A percentile compares a stretch with the other conserved stretches of the same genome.
Conservation (phyloP, 1,140 invertebrate genomes). For the roundworm (Caenorhabditis elegans) region DNA sequence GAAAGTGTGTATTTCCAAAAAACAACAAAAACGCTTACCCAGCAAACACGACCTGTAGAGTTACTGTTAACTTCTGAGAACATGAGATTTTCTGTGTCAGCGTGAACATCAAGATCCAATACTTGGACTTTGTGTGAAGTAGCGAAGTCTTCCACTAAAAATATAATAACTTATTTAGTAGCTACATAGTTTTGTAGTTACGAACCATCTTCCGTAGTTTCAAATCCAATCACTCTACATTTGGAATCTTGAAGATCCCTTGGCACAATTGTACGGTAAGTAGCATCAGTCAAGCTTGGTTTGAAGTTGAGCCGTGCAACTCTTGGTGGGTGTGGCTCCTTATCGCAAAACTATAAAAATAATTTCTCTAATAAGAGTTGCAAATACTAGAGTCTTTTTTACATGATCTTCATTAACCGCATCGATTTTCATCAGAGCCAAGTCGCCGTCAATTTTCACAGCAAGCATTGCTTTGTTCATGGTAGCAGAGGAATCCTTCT, state of each 20-base stretch:
- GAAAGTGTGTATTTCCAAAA: not conserved
- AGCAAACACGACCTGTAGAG: not conserved
- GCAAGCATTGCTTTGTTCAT: constrained; percentile 19
- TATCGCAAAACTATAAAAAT: not conserved
- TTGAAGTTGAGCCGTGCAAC: constrained; percentile 1
- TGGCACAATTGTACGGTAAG: not conserved
- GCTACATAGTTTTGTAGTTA: too few relatives aligned
- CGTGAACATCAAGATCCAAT: not conserved
- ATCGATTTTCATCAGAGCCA: constrained; percentile 8
- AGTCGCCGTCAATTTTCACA: not conserved
- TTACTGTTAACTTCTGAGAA: not conserved
- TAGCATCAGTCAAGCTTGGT: not conserved
- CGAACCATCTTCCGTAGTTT: not conserved
- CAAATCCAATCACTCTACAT: not conserved
- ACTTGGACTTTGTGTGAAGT: not conserved
- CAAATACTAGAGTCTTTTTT: too few relatives aligned
- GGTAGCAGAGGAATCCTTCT: not conserved
- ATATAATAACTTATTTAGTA: too few relatives aligned
- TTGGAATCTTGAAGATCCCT: not conserved
- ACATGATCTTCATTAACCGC: not conserved
- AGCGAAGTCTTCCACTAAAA: not conserved
- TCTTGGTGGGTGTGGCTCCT: constrained; percentile 12
- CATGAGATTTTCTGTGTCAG: not conserved
- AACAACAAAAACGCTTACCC: not conserved
- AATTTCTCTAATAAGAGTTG: too few relatives aligned